Evolutionary conservation across 2,113 vertebrate genomes (phyloP).

Genomic region (Elgaria multicarinata): DNA sequence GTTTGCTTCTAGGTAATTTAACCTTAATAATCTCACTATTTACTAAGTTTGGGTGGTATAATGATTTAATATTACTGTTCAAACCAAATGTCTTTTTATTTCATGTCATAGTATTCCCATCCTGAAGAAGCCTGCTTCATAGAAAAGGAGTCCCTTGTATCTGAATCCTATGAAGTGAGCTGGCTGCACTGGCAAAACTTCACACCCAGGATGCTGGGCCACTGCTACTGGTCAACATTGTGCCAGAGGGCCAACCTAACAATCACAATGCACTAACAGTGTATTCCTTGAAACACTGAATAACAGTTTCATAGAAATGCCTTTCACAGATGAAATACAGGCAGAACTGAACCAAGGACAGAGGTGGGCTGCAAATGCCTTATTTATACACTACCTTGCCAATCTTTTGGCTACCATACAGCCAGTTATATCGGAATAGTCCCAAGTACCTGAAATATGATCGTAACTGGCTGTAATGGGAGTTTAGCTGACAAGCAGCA

Average conservation of each 20-base stretch:
- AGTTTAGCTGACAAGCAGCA: neutral
- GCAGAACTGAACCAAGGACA: neutral
- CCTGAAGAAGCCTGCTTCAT: neutral
- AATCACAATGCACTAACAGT: neutral
- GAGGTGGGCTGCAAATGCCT: neutral
- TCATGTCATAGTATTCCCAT: neutral
- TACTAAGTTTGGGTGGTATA: too few species aligned
- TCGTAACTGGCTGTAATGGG: neutral
- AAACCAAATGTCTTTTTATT: neutral
- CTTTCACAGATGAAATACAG: neutral
- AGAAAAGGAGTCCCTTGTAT: neutral
- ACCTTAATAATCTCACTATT: too few species aligned
- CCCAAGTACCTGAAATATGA: neutral
- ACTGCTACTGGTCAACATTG: neutral
- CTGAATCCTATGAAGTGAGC: neutral
- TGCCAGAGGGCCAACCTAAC: neutral
- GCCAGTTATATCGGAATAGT: neutral
- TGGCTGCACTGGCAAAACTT: neutral
- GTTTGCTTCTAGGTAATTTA: too few species aligned
- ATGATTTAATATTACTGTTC: too few species aligned
- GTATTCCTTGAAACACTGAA: neutral
- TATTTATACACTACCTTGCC: too few species aligned
- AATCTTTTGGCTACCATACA: neutral
- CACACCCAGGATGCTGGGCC: neutral
- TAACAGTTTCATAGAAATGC: neutral